Evolutionary conservation across 2,113 vertebrate genomes (phyloP), one percentile per base, ranked within the genome.

Genomic region (Lagopus muta): DNA sequence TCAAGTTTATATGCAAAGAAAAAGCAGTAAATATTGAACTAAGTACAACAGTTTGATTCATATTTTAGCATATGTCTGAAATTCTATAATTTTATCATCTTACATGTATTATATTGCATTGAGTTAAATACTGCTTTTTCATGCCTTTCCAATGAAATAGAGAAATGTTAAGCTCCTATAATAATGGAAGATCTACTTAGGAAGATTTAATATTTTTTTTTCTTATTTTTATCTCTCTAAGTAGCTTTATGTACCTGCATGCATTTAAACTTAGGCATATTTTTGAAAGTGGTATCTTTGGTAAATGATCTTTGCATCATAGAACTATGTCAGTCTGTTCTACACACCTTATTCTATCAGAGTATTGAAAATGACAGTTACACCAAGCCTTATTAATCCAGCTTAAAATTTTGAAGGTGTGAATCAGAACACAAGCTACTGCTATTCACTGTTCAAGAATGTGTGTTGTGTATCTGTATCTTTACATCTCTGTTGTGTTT

Each of bases 381-480:
- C 32, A 75, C 15, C 22, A 75, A 72, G 5, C 0, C 58, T 18
- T 4, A 40, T 11, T 8, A 6, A 84, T 30, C 11, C 73, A 61
- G 3, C 14, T 36, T 43, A 8, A 8, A 72, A 52, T 79, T 86
- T 13, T 55, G 27, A 80, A 80, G 11, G 64, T 18, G 8, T 70
- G 40, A 75, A 45, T 4, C 4, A n/a, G 10, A 45, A 48, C 1
- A 8, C 72, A 71, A 5, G 19, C 4, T 47, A 25, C 1, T 1
- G 5, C n/a, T 80, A 64, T 30, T 8, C 77, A 62, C n/a, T 60
- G 8, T 85, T 64, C 30, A 54, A 62, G 30, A 52, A 73, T 13
- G 3, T 11, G 28, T 30, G 62, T 58, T 77, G 9, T 42, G 7
- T 10, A 14, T 8, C 3, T 64, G 40, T 4, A 30, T 73, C 3